Conservation (phyloP, 2,888 invertebrate genomes). For the Antheraea yamamai region DNA sequence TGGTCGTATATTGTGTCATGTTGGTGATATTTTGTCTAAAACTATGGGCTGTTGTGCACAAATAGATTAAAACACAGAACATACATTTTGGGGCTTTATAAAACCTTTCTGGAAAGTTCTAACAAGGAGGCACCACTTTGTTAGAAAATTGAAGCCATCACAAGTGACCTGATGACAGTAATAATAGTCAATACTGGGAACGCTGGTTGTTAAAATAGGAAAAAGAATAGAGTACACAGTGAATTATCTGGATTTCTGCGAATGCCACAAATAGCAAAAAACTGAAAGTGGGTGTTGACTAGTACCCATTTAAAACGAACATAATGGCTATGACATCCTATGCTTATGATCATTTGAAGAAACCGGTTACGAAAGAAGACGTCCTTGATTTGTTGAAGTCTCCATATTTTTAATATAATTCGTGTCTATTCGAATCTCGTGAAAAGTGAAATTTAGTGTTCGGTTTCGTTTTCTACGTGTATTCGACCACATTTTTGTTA, state of each 20-base stretch:
- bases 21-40: too few relatives aligned
- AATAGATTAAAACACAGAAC: too few relatives aligned
- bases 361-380: conserved; percentile 4
- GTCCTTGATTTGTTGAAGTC: not conserved
- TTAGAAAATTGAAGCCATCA: too few relatives aligned
- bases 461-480: not conserved
- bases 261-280: not conserved
- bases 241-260: not conserved
- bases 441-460: conserved; percentile 13
- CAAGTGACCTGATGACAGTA: not conserved
- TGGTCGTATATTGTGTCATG: too few relatives aligned
- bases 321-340: conserved; percentile 3
- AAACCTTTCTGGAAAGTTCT: too few relatives aligned
- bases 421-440: not conserved
- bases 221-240: not conserved
- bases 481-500: not conserved
- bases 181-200: not conserved
- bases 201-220: not conserved
- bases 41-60: too few relatives aligned
- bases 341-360: not conserved
- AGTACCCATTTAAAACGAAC: not conserved
- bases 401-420: not conserved
- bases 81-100: too few relatives aligned
- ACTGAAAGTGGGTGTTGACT: conserved; percentile 3
- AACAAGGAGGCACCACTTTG: too few relatives aligned